A percentile compares a stretch with the other conserved stretches of the same genome.
Conservation (phyloP, 2,888 invertebrate species). For the Carterocephalus palaemon region DNA sequence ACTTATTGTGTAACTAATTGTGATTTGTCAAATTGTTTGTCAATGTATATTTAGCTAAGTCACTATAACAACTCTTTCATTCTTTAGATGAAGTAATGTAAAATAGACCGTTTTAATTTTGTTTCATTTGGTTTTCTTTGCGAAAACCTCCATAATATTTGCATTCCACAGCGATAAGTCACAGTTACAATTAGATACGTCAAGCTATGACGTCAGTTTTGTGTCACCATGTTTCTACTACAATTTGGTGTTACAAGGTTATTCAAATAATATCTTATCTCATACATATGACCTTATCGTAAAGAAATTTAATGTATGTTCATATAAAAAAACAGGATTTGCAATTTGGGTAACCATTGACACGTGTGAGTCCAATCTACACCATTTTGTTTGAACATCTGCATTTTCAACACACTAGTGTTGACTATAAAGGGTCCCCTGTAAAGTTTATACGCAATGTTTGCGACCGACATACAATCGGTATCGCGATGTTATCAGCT, state of each 20-base stretch:
- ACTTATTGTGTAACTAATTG: too few relatives aligned
- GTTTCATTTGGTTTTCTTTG: background rate
- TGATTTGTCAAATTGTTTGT: too few relatives aligned
- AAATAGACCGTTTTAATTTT: too few relatives aligned
- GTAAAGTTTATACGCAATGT: conserved; percentile 55
- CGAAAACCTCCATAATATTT: background rate
- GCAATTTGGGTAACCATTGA: conserved; percentile 8
- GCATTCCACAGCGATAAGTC: background rate
- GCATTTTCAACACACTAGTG: conserved; percentile 27
- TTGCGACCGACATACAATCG: conserved; percentile 49
- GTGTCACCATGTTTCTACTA: conserved; percentile 5
- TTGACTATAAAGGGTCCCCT: conserved; percentile 35
- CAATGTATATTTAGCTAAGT: too few relatives aligned
- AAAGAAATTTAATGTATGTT: too few relatives aligned
- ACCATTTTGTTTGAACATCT: conserved; percentile 18
- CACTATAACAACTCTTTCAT: too few relatives aligned
- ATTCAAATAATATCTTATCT: background rate
- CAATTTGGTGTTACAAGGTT: background rate
- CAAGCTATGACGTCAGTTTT: background rate
- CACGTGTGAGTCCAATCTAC: conserved; percentile 1
- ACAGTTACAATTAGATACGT: background rate
- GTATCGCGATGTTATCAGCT: conserved; percentile 73
- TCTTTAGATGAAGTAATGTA: too few relatives aligned
- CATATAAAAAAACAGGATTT: too few relatives aligned
- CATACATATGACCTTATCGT: too few relatives aligned